Evolutionary conservation across 37 sponge, comb jelly and placozoan genomes (phyloP), one percentile per base, ranked within the genome.

Genomic region (Cliona cf. orientalis): DNA sequence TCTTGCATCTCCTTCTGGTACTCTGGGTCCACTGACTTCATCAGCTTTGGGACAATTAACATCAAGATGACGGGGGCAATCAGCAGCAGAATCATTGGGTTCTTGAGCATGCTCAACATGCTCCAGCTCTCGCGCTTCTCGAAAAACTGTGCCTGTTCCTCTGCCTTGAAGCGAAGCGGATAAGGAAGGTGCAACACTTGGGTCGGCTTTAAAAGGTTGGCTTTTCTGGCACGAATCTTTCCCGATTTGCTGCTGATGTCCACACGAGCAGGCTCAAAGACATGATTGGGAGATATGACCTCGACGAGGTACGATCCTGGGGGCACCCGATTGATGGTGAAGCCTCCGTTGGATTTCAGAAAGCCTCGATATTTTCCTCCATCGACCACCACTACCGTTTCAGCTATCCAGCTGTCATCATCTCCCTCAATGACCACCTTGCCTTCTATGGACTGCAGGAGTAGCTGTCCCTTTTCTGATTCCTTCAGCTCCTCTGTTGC

Each of bases 251-350:
- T 81, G 75, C 95, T 97, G 35, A 98, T 93, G 63, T 98, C 99
- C 31, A 98, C 94, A 37, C 99, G 72, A 4, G 73, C 88, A 37
- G 90, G 87, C 19, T 93, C 87, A 55, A 98, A 95, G 26, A 84
- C 82, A 73, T 89, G 76, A 42, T 95, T 95, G 2, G 96, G 92
- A 43, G 91, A 79, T 2, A 75, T 17, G 6, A 98, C 96, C 53
- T 98, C 94, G 1, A 98, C 90, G 0, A 98, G 74, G 55, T 95
- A 93, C 23, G 96, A 82, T 32, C 99, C 99, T 44, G 99, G 81
- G 1, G 92, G 90, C 3, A 98, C 88, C 65, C 75, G 74, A 33
- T 79, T 72, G 31, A 96, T 80, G 7, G 57, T 61, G 63, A 96
- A 96, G 25, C 80, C 72, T 17, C 97, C 97, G 36, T 90, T 88